Conservation (phyloP, 2,888 invertebrate genomes). For the Lucinisca nassula region DNA sequence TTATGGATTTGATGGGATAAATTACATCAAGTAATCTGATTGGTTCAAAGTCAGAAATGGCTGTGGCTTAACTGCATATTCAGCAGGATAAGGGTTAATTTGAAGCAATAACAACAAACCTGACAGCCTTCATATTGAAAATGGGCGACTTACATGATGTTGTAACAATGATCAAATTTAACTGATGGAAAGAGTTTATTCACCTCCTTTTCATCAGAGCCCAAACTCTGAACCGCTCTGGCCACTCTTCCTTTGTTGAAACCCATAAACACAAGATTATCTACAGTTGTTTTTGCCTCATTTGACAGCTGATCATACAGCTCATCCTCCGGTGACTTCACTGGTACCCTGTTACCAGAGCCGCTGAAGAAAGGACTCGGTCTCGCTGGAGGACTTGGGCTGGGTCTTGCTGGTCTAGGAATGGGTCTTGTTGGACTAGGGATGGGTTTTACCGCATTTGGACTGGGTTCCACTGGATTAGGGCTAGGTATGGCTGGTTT, state of each 20-base stretch:
- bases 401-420: conserved; percentile 24
- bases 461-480: conserved; percentile 2
- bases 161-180: too few relatives aligned
- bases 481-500: conserved; percentile 35
- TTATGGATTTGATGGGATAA: too few relatives aligned
- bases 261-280: conserved; percentile 95
- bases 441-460: conserved; percentile 8
- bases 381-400: background rate
- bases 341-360: conserved; percentile 44
- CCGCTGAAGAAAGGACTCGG: background rate
- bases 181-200: too few relatives aligned
- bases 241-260: conserved; percentile 94
- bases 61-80: too few relatives aligned
- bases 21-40: too few relatives aligned
- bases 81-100: too few relatives aligned
- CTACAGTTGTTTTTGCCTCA: conserved; percentile 91
- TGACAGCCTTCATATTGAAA: too few relatives aligned
- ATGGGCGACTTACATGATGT: too few relatives aligned
- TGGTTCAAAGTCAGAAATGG: too few relatives aligned
- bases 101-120: too few relatives aligned
- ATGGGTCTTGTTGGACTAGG: background rate
- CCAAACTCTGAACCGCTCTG: conserved; percentile 93
- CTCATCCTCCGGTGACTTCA: conserved; percentile 41
- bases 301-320: conserved; percentile 88
- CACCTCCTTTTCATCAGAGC: conserved; percentile 95